Base-by-base conservation (phyloP, 2,113 vertebrate species). In the Etheostoma cragini region DNA sequence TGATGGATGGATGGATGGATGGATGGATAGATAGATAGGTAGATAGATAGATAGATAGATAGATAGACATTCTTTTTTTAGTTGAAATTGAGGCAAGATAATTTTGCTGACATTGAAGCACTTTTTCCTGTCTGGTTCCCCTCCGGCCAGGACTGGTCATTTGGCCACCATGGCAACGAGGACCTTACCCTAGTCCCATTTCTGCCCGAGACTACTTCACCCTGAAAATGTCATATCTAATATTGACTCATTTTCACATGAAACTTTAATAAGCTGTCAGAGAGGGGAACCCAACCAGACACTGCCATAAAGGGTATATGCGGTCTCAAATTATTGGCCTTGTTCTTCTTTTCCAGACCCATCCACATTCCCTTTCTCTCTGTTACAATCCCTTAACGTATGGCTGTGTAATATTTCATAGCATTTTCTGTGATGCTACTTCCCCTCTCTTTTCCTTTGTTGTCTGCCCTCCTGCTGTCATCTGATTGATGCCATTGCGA, bases 191-290 rank as follows among this genome's bases (percentile, higher is more conserved):
- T 64, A n/a, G 60, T 83, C 72, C 77, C 81, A 80, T 69, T 84
- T 90, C 82, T 54, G 63, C 79, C 76, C 74, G 65, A 72, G 70
- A 89, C 78, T 70, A 14, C 58, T 73, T 90, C 86, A 89, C 88
- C 83, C 87, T 81, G 82, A 90, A 94, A 93, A 95, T 92, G 91
- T 92, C 93, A 93, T 79, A 72, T 91, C 90, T 89, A 91, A 94
- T 94, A 92, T 92, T 90, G 92, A 94, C 88, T 93, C 89, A 85
- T 94, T 94, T 91, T 87, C 87, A 84, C 83, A 93, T 93, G 87
- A 93, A 94, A 94, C 78, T 94, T 92, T 94, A 93, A 94, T 94
- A 88, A 92, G 91, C 89, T 86, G 86, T 91, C 89, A 84, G 76
- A 58, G 81, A 87, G 85, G 76, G 78, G 81, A 84, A 69, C 61